These are phyloP conservation scores for Cebus imitator DNA, from an alignment of 2,113 vertebrate genomes.

Conservation along the genomic window DNA sequence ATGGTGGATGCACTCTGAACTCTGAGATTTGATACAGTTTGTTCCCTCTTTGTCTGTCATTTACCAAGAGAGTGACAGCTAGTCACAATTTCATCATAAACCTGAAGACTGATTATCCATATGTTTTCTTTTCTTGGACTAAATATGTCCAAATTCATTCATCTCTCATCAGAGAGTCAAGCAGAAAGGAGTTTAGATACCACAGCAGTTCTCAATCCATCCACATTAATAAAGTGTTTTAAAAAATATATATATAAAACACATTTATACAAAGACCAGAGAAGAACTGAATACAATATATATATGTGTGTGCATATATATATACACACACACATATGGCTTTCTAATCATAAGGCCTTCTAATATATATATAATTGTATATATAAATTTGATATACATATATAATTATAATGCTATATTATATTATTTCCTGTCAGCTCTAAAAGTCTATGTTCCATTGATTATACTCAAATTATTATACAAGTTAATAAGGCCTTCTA, in stretches of 20 bases:
- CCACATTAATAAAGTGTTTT: not conserved
- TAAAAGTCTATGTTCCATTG: conserved; percentile 22
- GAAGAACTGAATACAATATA: not conserved
- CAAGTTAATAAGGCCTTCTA: not conserved
- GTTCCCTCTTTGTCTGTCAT: not conserved
- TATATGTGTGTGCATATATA: too few species aligned
- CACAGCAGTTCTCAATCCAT: not conserved
- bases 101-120: not conserved
- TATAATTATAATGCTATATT: too few species aligned
- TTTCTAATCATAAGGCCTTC: not conserved
- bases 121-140: not conserved
- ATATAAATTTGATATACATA: too few species aligned
- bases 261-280: not conserved
- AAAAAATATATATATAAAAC: not conserved
- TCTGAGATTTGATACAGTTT: not conserved
- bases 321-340: too few species aligned
- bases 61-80: not conserved
- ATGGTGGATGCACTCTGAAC: not conserved
- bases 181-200: not conserved
- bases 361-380: not conserved
- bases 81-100: not conserved
- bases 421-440: not conserved
- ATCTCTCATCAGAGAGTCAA: conserved; percentile 27
- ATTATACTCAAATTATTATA: conserved; percentile 33
- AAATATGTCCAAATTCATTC: conserved; percentile 39